phyloP scores from a whole-genome alignment of 2,888 invertebrate species.

The Cheilosia grossa region DNA sequence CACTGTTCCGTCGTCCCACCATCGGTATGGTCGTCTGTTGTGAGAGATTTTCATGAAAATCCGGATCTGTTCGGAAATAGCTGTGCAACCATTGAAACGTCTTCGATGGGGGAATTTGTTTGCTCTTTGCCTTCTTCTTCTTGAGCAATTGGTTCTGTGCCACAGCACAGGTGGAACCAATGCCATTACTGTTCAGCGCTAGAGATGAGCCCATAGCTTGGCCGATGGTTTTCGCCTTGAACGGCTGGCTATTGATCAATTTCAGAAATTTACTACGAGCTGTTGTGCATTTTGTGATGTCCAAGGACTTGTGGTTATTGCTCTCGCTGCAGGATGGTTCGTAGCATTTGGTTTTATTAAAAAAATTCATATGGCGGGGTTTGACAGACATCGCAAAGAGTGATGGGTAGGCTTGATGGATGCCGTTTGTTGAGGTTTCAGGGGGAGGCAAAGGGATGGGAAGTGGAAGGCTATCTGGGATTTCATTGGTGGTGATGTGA shows the following conservation, averaged over 20 bases:
- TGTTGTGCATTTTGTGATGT: conserved; percentile 46
- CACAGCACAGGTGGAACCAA: conserved; percentile 8
- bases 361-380: conserved; percentile 55
- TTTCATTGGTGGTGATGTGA: not conserved
- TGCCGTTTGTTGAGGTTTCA: not conserved
- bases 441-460: conserved; percentile 23
- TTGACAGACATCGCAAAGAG: conserved; percentile 38
- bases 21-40: conserved; percentile 77
- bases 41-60: conserved; percentile 79
- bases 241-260: conserved; percentile 63
- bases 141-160: conserved; percentile 45
- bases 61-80: conserved; percentile 79
- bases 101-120: conserved; percentile 59
- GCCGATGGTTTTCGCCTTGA: conserved; percentile 64
- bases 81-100: conserved; percentile 78
- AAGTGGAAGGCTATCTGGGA: conserved; percentile 9
- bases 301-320: conserved; percentile 14
- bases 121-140: conserved; percentile 65
- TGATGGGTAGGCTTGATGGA: conserved; percentile 23
- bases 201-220: conserved; percentile 58
- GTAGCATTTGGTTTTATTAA: conserved; percentile 45
- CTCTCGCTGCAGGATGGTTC: conserved; percentile 39
- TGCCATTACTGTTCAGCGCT: conserved; percentile 41
- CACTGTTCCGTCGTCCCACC: conserved; percentile 77
- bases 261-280: conserved; percentile 63